Base-by-base conservation (phyloP, 2,113 vertebrate species). In the Monopterus albus region DNA sequence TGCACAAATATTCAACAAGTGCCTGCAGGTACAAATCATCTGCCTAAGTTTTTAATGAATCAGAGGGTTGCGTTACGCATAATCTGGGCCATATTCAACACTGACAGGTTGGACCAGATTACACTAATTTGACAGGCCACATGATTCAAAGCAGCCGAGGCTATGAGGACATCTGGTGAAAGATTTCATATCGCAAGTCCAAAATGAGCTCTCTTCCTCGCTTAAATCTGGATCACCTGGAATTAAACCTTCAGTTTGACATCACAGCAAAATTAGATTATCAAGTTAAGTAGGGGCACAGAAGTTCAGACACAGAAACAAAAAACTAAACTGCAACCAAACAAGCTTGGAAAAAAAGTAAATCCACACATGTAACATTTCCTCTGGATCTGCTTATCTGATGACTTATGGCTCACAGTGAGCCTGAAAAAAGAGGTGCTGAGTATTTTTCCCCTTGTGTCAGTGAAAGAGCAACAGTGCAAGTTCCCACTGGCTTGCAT, bases 401-500 rank as follows among this genome's bases (percentile, higher is more conserved):
- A 65, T 70, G 72, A 82, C 57, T 51, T 70, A 77, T 71, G 7
- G 38, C 45, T 46, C 51, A 63, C 43, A 53, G 33, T 25, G 53
- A 58, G 61, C 5, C 6, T 42, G 28, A 61, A 65, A 29, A 81
- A 85, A 66, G 60, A 77, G 70, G 87, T 35, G 58, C 66, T 25
- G 69, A 74, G 60, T 68, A 57, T 56, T 64, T 67, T 78, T 55
- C 25, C 51, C 42, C 36, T 76, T 4, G 23, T 72, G 77, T 83
- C 78, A 78, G 25, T 71, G 82, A 80, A 78, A 71, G 73, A 82
- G 86, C 81, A 79, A 89, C 86, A 84, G 75, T 71, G 80, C 89
- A 92, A 88, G 91, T 91, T 88, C 84, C 87, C 87, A 90, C 86
- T 89, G 87, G 90, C 79, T 84, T 46, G 57, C 87, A 91, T 89